Base-by-base conservation (phyloP, 2,113 vertebrate species). In the Circaetus cinerascens region DNA sequence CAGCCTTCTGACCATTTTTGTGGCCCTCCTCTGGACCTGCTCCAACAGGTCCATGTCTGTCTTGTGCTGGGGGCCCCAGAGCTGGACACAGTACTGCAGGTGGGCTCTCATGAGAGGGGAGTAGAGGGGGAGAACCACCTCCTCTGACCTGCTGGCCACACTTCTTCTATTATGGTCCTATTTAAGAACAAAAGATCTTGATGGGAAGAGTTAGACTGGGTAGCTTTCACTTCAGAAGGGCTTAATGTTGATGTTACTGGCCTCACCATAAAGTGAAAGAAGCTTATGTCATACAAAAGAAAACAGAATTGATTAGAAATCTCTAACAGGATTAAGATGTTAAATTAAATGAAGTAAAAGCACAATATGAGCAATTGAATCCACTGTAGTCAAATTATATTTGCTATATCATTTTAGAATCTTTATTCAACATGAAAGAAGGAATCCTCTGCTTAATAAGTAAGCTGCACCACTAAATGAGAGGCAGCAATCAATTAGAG, bases 401-500 rank as follows among this genome's bases (percentile, higher is more conserved):
- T 89, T 80, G 43, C 55, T 95, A 5, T 72, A 41, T 93, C 26
- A 90, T 82, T 86, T 78, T 92, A 55, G 10, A 73, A 82, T 83
- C 38, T 94, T 91, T 62, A 73, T 90, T 93, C 38, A 59, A 94
- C 68, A 88, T 85, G 85, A 94, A 95, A 86, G 85, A 93, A 92
- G 51, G 32, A 93, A 89, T 94, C 25, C n/a, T 93, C 53, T 92
- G 45, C 38, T 90, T 93, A 93, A 36, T 64, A 90, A 92, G n/a
- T 73, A 78, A 94, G 57, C 41, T 63, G n/a, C 32, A 82, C 30
- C 13, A 79, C 63, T 79, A 79, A 71, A 43, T 50, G 51, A 60
- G 60, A 96, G n/a, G 25, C 57, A 87, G 64, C 53, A 80, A 96
- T 91, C 95, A 96, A 73, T 96, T 96, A 96, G 72, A 85, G 21